Evolutionary conservation across 1,140 invertebrate species (phyloP).

Genomic region (Megathymus violae): DNA sequence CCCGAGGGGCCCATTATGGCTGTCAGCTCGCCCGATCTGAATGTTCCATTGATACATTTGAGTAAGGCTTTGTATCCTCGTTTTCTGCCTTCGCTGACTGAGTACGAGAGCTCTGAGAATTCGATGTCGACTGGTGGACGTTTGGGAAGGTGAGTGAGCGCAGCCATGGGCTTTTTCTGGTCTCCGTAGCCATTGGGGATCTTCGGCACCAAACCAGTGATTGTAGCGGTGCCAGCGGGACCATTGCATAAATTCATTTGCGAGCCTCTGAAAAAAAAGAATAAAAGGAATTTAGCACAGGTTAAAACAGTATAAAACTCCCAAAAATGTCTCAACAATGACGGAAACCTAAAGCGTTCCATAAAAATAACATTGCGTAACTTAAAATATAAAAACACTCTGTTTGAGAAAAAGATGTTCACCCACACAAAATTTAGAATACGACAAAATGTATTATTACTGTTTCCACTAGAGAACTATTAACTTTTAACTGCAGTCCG

Average conservation of each 20-base stretch:
- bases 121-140: conserved; percentile 94
- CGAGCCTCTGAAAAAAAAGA: conserved; percentile 84
- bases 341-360: too few relatives aligned
- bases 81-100: conserved; percentile 91
- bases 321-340: too few relatives aligned
- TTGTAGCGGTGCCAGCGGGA: conserved; percentile 77
- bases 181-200: conserved; percentile 87
- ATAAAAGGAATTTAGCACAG: background rate
- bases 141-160: conserved; percentile 91
- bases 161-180: conserved; percentile 85
- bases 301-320: too few relatives aligned
- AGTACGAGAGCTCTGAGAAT: conserved; percentile 93
- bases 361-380: too few relatives aligned
- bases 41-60: conserved; percentile 93
- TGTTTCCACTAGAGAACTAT: too few relatives aligned
- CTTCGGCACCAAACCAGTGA: conserved; percentile 86
- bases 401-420: too few relatives aligned
- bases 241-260: conserved; percentile 89
- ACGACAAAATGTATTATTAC: too few relatives aligned
- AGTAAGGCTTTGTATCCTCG: conserved; percentile 92
- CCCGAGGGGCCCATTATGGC: conserved; percentile 98
- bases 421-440: too few relatives aligned
- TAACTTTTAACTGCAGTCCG: too few relatives aligned
- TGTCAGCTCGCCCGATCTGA: conserved; percentile 91
- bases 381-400: too few relatives aligned